These are phyloP conservation scores for Oreocharis arfaki DNA, from an alignment of 2,113 vertebrate genomes.

Conservation along the genomic window DNA sequence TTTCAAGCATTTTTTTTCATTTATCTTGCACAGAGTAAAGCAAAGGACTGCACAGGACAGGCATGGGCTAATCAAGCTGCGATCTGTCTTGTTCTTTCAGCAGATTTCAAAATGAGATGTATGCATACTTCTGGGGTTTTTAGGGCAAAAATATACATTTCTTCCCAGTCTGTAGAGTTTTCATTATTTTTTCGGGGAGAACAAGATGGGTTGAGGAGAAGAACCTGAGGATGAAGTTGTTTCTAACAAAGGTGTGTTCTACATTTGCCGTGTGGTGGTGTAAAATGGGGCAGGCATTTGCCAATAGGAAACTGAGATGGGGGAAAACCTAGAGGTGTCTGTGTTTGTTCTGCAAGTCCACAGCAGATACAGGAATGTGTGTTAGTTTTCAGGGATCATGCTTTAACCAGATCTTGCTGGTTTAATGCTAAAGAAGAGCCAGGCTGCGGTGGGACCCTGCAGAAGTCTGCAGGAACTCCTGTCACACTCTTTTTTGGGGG, in stretches of 20 bases:
- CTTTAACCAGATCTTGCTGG: not conserved
- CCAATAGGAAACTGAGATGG: not conserved
- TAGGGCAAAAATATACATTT: not conserved
- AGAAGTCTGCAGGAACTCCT: not conserved
- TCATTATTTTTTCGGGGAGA: not conserved
- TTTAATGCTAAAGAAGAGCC: not conserved
- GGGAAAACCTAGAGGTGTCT: not conserved
- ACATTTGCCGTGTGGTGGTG: not conserved
- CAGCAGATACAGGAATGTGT: not conserved
- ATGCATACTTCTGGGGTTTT: not conserved
- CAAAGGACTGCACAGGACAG: not conserved
- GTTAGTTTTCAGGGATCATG: not conserved
- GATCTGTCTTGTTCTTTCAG: not conserved
- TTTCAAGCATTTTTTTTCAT: not conserved
- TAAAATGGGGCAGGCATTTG: not conserved
- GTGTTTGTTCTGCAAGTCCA: not conserved
- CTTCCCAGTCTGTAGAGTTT: not conserved
- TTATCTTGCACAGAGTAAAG: not conserved
- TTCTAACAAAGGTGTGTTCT: not conserved
- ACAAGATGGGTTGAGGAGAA: not conserved
- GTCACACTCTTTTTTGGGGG: not conserved
- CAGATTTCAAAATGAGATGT: not conserved
- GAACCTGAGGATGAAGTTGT: not conserved
- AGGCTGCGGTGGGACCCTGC: not conserved
- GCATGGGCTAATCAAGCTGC: not conserved